Percentiles rank a stretch among this genome's conserved stretches.
phyloP scores from a whole-genome alignment of 2,888 invertebrate species.

The Clanis bilineata region DNA sequence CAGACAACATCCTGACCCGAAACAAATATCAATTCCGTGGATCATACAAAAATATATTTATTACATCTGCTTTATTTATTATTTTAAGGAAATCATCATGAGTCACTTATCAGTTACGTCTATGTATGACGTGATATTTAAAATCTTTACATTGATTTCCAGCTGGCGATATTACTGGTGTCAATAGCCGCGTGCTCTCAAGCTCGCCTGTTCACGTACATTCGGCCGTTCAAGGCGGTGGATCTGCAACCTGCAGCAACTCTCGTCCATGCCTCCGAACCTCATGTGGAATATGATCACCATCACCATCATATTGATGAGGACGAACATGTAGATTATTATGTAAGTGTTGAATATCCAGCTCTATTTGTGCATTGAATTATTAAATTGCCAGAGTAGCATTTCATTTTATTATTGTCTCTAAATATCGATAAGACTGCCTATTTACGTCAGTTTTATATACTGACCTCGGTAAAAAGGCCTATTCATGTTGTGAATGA shows the following conservation, averaged over 20 bases:
- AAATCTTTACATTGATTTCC: background rate
- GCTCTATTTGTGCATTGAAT: too few relatives aligned
- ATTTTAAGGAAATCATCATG: background rate
- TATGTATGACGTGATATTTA: background rate
- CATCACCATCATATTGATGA: conserved; percentile 67
- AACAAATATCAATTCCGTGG: too few relatives aligned
- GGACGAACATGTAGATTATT: conserved; percentile 84
- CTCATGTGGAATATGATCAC: conserved; percentile 52
- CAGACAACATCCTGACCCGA: too few relatives aligned
- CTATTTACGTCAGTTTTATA: too few relatives aligned
- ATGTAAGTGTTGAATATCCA: conserved; percentile 69
- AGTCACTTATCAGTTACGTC: too few relatives aligned
- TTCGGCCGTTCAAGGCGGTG: conserved; percentile 38
- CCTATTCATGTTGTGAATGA: too few relatives aligned
- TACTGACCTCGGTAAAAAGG: too few relatives aligned
- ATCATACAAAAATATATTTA: too few relatives aligned
- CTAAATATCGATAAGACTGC: too few relatives aligned
- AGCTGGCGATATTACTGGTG: conserved; percentile 46
- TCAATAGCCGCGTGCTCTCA: conserved; percentile 52
- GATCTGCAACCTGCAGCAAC: conserved; percentile 52
- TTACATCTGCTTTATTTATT: background rate
- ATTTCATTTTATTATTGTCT: too few relatives aligned
- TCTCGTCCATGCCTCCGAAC: conserved; percentile 45
- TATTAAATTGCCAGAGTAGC: too few relatives aligned
- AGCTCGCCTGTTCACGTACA: conserved; percentile 52